A percentile compares a stretch with the other conserved stretches of the same genome.
Evolutionary conservation across 2,888 invertebrate genomes (phyloP).

Genomic region (Polydrusus pterygomalis): DNA sequence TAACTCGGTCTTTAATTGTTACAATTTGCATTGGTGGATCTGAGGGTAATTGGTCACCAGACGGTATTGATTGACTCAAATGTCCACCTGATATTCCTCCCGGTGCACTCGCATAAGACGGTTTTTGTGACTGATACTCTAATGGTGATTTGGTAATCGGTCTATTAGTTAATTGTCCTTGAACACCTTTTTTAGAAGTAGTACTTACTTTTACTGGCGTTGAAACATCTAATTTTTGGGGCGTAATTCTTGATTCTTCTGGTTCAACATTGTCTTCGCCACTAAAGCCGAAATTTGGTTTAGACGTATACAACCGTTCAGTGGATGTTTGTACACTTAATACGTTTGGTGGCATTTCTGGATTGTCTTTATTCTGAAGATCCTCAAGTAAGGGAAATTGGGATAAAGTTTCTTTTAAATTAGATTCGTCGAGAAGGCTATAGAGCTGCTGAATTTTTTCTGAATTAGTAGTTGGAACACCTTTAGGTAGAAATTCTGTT

Average conservation of each 20-base stretch:
- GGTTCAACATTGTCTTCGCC: neutral
- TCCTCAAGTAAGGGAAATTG: neutral
- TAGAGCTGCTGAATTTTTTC: neutral
- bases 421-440: neutral
- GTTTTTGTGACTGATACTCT: constrained; percentile 22
- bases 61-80: constrained; percentile 40
- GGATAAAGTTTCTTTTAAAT: neutral
- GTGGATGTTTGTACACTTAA: neutral
- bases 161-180: neutral
- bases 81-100: constrained; percentile 25
- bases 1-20: neutral
- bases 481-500: neutral
- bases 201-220: neutral
- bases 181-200: neutral
- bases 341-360: neutral
- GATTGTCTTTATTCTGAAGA: neutral
- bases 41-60: constrained; percentile 29
- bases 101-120: constrained; percentile 13
- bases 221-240: neutral
- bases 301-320: constrained; percentile 25
- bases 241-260: neutral
- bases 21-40: neutral
- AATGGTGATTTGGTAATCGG: constrained; percentile 4
- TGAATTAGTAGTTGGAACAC: neutral
- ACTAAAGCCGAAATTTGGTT: constrained; percentile 17